Conservation (phyloP, 2,113 vertebrate species). For the Gobio gobio region DNA sequence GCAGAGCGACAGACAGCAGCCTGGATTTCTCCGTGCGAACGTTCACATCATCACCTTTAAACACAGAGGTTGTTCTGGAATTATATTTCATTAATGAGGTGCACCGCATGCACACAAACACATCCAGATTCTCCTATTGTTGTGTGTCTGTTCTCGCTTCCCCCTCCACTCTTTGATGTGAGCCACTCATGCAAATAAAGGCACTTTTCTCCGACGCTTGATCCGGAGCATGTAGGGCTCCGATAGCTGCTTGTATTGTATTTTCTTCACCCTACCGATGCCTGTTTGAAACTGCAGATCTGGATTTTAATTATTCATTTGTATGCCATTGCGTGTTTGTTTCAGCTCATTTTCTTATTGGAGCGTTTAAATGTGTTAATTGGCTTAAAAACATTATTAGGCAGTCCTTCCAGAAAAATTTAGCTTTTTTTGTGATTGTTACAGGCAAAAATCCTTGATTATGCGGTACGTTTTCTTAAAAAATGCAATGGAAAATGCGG, state of each 20-base stretch:
- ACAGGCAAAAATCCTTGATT: too few species aligned
- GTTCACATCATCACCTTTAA: slow-evolving; percentile 69
- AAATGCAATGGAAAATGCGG: too few species aligned
- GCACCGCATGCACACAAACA: slow-evolving; percentile 5
- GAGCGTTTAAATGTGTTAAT: too few species aligned
- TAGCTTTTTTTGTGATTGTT: too few species aligned
- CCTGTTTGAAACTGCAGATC: neutral
- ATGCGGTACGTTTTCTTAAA: too few species aligned
- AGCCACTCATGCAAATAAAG: slow-evolving; percentile 61
- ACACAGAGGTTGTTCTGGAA: slow-evolving; percentile 60
- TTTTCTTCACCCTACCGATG: neutral
- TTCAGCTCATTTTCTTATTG: too few species aligned
- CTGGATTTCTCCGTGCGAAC: slow-evolving; percentile 54
- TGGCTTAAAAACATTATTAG: neutral
- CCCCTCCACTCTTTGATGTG: slow-evolving; percentile 57
- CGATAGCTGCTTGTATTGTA: slow-evolving; percentile 31
- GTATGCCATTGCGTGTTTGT: neutral
- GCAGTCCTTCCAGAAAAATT: too few species aligned
- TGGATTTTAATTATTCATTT: slow-evolving; percentile 20
- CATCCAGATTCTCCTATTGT: slow-evolving; percentile 47
- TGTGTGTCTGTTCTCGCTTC: slow-evolving; percentile 25
- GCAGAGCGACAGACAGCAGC: slow-evolving; percentile 66
- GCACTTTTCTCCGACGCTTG: slow-evolving; percentile 54
- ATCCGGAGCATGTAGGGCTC: slow-evolving; percentile 44
- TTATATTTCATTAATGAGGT: slow-evolving; percentile 52